phyloP scores from a whole-genome alignment of 2,113 vertebrate species.

The Macquaria ambigua region DNA sequence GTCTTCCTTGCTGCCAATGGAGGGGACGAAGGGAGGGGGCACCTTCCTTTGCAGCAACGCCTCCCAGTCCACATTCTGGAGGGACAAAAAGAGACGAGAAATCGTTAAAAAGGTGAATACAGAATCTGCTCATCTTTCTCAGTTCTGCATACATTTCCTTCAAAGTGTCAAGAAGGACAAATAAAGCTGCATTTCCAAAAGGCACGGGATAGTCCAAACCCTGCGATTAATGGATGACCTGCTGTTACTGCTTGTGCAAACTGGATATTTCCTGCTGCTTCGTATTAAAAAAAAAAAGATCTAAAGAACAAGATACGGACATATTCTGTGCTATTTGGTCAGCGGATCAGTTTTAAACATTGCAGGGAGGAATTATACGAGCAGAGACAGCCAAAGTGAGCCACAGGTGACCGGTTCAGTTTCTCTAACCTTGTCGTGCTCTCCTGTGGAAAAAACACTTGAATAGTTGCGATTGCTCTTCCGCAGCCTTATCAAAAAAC shows the following conservation, averaged over 20 bases:
- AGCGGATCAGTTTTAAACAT: background rate
- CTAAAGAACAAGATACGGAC: background rate
- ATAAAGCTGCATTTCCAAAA: background rate
- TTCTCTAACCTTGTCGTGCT: background rate
- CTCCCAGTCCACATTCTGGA: constrained; percentile 94
- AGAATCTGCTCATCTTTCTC: background rate
- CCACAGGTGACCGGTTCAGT: background rate
- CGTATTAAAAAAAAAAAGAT: background rate
- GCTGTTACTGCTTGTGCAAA: background rate
- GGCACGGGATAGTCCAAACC: background rate
- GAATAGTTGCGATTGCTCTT: background rate
- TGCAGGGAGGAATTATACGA: too few species aligned
- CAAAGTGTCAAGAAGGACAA: background rate
- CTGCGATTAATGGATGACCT: background rate
- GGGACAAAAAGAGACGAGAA: background rate
- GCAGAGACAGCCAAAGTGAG: too few species aligned
- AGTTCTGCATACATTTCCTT: background rate
- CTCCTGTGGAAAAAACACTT: background rate
- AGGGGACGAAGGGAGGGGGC: constrained; percentile 94
- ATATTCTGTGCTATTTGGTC: background rate
- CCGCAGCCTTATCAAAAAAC: background rate
- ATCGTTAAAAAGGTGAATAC: background rate
- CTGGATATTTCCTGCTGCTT: background rate
- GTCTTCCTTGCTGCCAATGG: constrained; percentile 91
- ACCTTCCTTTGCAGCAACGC: constrained; percentile 92